Evolutionary conservation across 2,797 vertebrate genomes (phyloP), one percentile per base, ranked within the genome.

Genomic region (Rhadinocentrus ornatus): DNA sequence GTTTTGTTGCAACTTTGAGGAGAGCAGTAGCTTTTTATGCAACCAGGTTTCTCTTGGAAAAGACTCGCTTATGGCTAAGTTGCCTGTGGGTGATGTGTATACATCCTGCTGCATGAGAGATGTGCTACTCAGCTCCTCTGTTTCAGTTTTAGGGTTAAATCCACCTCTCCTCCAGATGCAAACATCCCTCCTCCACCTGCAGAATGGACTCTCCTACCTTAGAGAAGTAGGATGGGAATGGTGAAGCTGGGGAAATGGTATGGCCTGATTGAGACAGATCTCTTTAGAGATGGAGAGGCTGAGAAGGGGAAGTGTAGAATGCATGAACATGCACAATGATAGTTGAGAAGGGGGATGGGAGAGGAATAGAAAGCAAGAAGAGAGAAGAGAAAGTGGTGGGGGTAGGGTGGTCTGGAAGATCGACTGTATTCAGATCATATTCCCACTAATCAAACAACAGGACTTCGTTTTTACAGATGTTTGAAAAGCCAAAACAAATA

Each of bases 261-360:
- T 1, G 22, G 55, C 72, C 88, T 90, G 89, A 91, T 91, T 88
- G 88, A 85, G 89, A 92, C 56, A 55, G 89, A 93, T 92, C 27
- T 70, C 77, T 86, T 62, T 6, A 55, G 62, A 92, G 83, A 86
- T 79, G 82, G 82, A 68, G 78, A 62, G 76, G 72, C 64, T 48
- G 71, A 46, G 66, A 58, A 50, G 60, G 2, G 31, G 44, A 4
- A 37, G 41, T 39, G 54, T 62, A 50, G 41, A 54, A 57, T 50
- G 67, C 4, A 18, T 44, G 16, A 11, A 81, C 50, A 53, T 70
- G 41, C 69, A 76, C 65, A 74, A 62, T 57, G 20, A 34, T 39
- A 72, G 68, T 37, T 50, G 67, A 71, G 63, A 48, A 0, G 31
- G 50, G 24, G 8, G 29, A 74, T 74, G 83, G 88, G 73, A 58